Conservation (phyloP, 2,113 vertebrate genomes). For the Collichthys lucidus region DNA sequence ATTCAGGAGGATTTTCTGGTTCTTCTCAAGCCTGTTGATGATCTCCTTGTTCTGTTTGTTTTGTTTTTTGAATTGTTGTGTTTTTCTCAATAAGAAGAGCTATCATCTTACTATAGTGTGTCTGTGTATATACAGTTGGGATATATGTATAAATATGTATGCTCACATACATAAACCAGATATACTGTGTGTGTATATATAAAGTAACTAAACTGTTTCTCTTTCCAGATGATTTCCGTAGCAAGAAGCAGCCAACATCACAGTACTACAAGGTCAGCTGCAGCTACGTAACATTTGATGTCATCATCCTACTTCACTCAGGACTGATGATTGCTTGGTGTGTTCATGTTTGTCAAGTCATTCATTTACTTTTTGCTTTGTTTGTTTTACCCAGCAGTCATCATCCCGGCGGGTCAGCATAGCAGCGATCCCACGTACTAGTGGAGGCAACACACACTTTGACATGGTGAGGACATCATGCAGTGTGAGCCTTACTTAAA, state of each 20-base stretch:
- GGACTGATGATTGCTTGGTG: background rate
- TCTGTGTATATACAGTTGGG: background rate
- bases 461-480: slow-evolving; percentile 74
- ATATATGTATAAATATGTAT: background rate
- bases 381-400: slow-evolving; percentile 59
- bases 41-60: slow-evolving; percentile 83
- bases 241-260: slow-evolving; percentile 86
- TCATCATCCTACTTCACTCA: background rate
- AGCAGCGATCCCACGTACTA: slow-evolving; percentile 86
- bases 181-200: background rate
- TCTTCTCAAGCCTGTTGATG: slow-evolving; percentile 92
- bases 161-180: background rate
- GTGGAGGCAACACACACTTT: slow-evolving; percentile 77
- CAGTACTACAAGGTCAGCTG: slow-evolving; percentile 80
- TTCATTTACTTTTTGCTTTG: background rate
- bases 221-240: slow-evolving; percentile 87
- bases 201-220: background rate
- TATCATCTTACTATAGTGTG: background rate
- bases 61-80: too few species aligned
- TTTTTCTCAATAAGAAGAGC: too few species aligned
- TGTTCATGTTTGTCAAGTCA: background rate
- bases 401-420: slow-evolving; percentile 90
- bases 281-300: fast-evolving
- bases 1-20: slow-evolving; percentile 83
- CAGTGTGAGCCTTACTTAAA: background rate